These are phyloP conservation scores for Tapirus indicus DNA, from an alignment of 2,797 vertebrate genomes.

Conservation along the genomic window DNA sequence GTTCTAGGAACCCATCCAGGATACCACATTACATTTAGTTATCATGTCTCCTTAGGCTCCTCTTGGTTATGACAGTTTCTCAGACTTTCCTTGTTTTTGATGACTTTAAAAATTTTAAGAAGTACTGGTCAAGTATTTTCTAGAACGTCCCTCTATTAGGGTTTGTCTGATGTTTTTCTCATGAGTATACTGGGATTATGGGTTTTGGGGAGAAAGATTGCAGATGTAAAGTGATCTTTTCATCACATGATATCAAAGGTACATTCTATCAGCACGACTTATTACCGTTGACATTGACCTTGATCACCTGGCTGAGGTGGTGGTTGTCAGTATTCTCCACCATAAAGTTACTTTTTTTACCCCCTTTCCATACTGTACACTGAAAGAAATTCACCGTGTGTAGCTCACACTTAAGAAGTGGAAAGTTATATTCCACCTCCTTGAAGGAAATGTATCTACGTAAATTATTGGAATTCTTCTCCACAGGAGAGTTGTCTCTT, in stretches of 20 bases:
- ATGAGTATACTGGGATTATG: not conserved
- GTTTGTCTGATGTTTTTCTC: not conserved
- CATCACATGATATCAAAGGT: not conserved
- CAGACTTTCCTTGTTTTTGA: conserved; percentile 16
- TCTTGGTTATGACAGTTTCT: not conserved
- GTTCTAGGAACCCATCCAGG: not conserved
- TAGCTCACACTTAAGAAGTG: not conserved
- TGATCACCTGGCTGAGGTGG: not conserved
- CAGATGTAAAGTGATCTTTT: not conserved
- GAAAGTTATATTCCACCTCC: not conserved
- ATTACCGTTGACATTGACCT: not conserved
- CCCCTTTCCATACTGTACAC: not conserved
- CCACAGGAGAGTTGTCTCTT: not conserved
- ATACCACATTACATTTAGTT: not conserved
- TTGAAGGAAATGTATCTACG: not conserved
- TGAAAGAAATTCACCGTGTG: not conserved
- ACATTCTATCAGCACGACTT: not conserved
- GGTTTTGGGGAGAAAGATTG: not conserved
- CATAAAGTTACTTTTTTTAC: not conserved
- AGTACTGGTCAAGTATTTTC: not conserved
- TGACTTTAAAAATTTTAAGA: not conserved
- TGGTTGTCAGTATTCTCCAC: not conserved
- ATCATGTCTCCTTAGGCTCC: not conserved
- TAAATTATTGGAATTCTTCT: not conserved
- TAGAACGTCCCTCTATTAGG: not conserved